A percentile compares a stretch with the other conserved stretches of the same genome.
phyloP scores from a whole-genome alignment of 2,797 vertebrate genomes.

The Labeo calbasu region DNA sequence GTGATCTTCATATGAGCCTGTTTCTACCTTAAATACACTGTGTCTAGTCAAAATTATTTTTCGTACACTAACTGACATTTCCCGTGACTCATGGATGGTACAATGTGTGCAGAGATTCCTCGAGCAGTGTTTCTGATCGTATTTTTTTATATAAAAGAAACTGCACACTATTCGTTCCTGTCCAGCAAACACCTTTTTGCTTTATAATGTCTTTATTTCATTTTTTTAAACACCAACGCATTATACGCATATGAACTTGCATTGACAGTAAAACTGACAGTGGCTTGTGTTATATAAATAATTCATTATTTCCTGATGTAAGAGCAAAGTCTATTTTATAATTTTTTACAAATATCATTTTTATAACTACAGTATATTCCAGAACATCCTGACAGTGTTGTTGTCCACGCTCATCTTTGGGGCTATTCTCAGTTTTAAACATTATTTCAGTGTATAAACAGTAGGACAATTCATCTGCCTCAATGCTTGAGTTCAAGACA shows the following conservation, averaged over 20 bases:
- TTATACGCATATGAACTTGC: constrained; percentile 10
- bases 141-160: constrained; percentile 38
- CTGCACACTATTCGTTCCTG: constrained; percentile 23
- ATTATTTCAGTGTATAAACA: constrained; percentile 31
- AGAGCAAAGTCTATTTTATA: constrained; percentile 59
- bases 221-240: constrained; percentile 39
- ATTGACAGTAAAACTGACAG: background rate
- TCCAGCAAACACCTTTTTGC: constrained; percentile 37
- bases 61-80: constrained; percentile 48
- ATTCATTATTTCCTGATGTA: constrained; percentile 33
- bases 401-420: constrained; percentile 16
- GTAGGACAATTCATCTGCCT: constrained; percentile 34
- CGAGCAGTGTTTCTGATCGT: constrained; percentile 4
- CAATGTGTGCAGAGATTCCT: constrained; percentile 30
- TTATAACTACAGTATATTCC: constrained; percentile 21
- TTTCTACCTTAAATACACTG: constrained; percentile 16
- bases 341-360: constrained; percentile 49
- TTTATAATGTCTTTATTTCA: constrained; percentile 59
- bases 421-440: constrained; percentile 23
- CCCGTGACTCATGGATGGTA: constrained; percentile 30
- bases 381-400: constrained; percentile 9
- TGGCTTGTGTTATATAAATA: constrained; percentile 33
- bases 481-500: constrained; percentile 40
- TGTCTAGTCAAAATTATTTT: constrained; percentile 41
- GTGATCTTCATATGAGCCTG: background rate